Evolutionary conservation across 1,140 invertebrate genomes (phyloP), one percentile per base, ranked within the genome.

Genomic region (Drosophila nasuta): DNA sequence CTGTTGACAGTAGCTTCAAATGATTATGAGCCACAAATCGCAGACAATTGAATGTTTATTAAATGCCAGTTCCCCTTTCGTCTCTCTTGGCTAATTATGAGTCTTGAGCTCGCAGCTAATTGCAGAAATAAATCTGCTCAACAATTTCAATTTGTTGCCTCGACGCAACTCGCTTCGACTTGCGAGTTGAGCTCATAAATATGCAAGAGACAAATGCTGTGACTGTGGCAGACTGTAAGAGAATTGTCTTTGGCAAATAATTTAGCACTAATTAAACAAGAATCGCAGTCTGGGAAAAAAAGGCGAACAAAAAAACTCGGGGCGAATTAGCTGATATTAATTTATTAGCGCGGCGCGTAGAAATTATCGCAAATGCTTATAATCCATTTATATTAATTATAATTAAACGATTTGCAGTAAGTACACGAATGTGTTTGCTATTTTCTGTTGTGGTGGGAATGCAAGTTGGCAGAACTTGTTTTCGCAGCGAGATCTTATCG

Each of bases 121-220:
- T 87, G 82, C 68, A 66, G 65, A 86, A 81, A 86, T 86, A 86
- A 86, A 86, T 86, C 79, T 81, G 75, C 63, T 79, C 43, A 86
- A 73, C 68, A 88, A 88, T 82, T 82, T 77, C 76, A 88, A 82
- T 87, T 88, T 87, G 82, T 77, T 75, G 73, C 56, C 46, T 59
- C 11, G 5, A 30, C 28, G 15, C 64, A 11, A 48, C 51, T 46
- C 35, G 13, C 17, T n/a, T 45, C 11, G 2, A 57, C 41, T 60
- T 28, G 30, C n/a, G 6, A 56, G 30, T 13, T 20, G 33, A 11
- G 52, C 13, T 57, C 54, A 57, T 57, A 57, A 57, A 57, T 87
- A 87, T 87, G 77, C 82, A 87, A 51, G 41, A 66, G 68, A 52
- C 65, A 82, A 54, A 15, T 49, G 54, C 51, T 35, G 30, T 28